Percentiles rank a stretch among this genome's conserved stretches.
These are phyloP conservation scores for Scylla paramamosain DNA, from an alignment of 1,140 invertebrate genomes.

Conservation along the genomic window DNA sequence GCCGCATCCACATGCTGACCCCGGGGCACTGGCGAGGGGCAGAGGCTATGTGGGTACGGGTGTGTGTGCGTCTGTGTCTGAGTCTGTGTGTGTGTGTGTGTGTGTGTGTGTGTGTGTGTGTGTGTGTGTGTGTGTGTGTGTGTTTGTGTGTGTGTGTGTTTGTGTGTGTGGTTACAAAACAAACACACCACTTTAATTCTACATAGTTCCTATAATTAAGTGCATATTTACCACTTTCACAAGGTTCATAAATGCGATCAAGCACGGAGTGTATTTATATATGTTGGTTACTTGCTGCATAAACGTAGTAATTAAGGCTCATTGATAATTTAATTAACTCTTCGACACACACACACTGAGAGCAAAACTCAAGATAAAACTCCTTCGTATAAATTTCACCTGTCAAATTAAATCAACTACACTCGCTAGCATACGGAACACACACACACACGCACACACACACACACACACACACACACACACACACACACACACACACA, in stretches of 20 bases:
- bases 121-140: not conserved
- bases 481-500: conserved; percentile 41
- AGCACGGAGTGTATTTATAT: too few relatives aligned
- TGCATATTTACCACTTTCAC: too few relatives aligned
- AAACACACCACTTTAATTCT: too few relatives aligned
- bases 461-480: conserved; percentile 45
- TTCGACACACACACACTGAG: too few relatives aligned
- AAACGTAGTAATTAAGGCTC: not conserved
- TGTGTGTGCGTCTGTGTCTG: too few relatives aligned
- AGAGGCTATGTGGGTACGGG: too few relatives aligned
- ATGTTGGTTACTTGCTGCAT: not conserved
- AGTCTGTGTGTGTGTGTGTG: conserved; percentile 25
- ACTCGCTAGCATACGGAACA: not conserved
- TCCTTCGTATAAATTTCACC: too few relatives aligned
- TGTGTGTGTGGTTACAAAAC: not conserved
- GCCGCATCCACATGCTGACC: not conserved
- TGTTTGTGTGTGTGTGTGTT: conserved; percentile 33
- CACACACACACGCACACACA: conserved; percentile 45
- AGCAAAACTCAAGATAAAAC: too few relatives aligned
- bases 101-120: conserved; percentile 32
- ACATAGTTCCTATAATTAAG: too few relatives aligned
- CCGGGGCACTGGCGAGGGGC: not conserved
- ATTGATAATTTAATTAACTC: not conserved
- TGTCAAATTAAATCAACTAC: too few relatives aligned
- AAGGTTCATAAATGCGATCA: too few relatives aligned